phyloP scores from a whole-genome alignment of 2,888 invertebrate genomes.

The Eulithis prunata region DNA sequence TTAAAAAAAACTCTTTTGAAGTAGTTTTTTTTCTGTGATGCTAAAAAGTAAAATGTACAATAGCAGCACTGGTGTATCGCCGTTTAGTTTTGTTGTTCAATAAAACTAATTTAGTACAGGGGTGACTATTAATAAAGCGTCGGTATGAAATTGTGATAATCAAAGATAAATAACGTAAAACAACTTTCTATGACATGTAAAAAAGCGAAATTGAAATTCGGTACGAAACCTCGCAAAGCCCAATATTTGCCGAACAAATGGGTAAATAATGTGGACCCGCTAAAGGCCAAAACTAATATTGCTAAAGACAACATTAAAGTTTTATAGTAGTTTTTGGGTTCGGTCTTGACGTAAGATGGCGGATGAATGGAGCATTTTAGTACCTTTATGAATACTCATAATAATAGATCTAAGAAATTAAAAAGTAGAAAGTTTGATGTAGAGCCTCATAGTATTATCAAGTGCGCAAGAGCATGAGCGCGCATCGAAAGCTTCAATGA shows the following conservation, averaged over 20 bases:
- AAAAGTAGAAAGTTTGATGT: conserved; percentile 42
- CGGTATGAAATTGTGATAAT: neutral
- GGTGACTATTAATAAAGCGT: neutral
- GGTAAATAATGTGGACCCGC: conserved; percentile 60
- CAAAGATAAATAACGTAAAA: conserved; percentile 26
- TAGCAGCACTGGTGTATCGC: too few relatives aligned
- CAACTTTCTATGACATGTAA: conserved; percentile 58
- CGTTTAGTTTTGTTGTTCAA: too few relatives aligned
- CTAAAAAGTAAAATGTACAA: too few relatives aligned
- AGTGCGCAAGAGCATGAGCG: conserved; percentile 42
- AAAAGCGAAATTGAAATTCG: conserved; percentile 64
- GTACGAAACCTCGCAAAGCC: conserved; percentile 53
- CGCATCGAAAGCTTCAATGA: conserved; percentile 51
- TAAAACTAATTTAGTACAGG: too few relatives aligned
- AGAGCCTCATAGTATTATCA: conserved; percentile 17
- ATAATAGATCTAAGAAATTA: conserved; percentile 27
- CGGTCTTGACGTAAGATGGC: conserved; percentile 4
- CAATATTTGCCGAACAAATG: conserved; percentile 72
- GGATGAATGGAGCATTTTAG: conserved; percentile 19
- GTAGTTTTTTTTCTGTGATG: too few relatives aligned
- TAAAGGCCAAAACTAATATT: conserved; percentile 60
- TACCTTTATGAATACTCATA: conserved; percentile 10
- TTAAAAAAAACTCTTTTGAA: too few relatives aligned
- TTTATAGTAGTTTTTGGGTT: conserved; percentile 41
- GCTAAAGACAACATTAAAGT: conserved; percentile 53